Conservation (phyloP, 2,797 vertebrate species). For the Pangasius mekongensis region DNA sequence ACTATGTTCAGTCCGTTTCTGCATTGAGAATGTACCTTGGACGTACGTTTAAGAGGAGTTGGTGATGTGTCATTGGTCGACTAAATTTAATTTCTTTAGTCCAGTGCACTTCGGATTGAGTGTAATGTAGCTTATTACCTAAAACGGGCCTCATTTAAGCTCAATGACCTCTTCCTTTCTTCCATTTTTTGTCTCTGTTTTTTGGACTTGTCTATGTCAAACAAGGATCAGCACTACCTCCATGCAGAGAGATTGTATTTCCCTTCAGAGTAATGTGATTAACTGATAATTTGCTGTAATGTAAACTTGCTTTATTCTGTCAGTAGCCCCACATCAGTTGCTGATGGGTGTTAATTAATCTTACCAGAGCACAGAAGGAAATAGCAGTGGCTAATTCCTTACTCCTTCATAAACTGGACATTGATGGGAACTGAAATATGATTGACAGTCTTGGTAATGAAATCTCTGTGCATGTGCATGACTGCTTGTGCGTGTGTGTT, state of each 20-base stretch:
- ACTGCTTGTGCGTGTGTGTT: conserved; percentile 17
- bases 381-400: conserved; percentile 35
- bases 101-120: neutral
- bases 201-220: neutral
- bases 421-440: conserved; percentile 39
- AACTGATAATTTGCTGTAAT: conserved; percentile 31
- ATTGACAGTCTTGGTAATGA: conserved; percentile 35
- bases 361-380: conserved; percentile 36
- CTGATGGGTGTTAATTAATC: conserved; percentile 33
- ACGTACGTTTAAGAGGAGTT: neutral
- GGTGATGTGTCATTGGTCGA: neutral
- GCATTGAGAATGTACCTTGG: neutral
- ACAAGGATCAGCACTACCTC: neutral
- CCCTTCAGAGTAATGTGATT: conserved; percentile 22
- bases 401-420: conserved; percentile 31
- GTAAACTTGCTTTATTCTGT: conserved; percentile 36
- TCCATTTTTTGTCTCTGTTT: neutral
- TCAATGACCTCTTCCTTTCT: neutral
- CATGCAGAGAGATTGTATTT: conserved; percentile 8
- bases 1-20: neutral
- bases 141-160: neutral
- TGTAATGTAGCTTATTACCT: neutral
- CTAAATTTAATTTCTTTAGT: neutral
- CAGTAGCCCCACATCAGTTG: conserved; percentile 21
- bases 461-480: conserved; percentile 54